These are phyloP conservation scores for Hydrophis major DNA, from an alignment of 2,797 vertebrate species.

Conservation along the genomic window DNA sequence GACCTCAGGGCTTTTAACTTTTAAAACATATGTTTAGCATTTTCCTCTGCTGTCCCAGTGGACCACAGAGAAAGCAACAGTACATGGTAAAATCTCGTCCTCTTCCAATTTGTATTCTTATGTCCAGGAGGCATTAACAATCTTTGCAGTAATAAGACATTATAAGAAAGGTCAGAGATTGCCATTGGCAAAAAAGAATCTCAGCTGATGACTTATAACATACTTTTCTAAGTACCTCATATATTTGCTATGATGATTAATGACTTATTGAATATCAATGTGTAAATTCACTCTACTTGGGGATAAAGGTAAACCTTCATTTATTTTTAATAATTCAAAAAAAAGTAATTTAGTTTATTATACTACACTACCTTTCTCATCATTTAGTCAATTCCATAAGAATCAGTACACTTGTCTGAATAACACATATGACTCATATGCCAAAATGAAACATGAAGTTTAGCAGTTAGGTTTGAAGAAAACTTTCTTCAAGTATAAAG, in stretches of 20 bases:
- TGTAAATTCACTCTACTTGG: slow-evolving; percentile 8
- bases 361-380: background rate
- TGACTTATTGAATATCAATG: slow-evolving; percentile 28
- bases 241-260: slow-evolving; percentile 24
- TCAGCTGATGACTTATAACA: slow-evolving; percentile 14
- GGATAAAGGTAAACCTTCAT: background rate
- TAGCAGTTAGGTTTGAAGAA: background rate
- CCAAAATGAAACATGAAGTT: background rate
- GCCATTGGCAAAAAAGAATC: slow-evolving; percentile 35
- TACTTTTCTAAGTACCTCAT: slow-evolving; percentile 13
- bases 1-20: slow-evolving; percentile 5
- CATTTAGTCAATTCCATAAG: background rate
- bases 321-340: slow-evolving; percentile 20
- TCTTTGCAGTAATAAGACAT: slow-evolving; percentile 25
- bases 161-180: slow-evolving; percentile 46
- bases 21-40: slow-evolving; percentile 13
- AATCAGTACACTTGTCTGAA: background rate
- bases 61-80: background rate
- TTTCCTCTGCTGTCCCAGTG: background rate
- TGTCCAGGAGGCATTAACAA: slow-evolving; percentile 29
- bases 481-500: background rate
- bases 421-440: background rate
- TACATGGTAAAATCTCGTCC: background rate
- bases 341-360: background rate
- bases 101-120: slow-evolving; percentile 34